phyloP scores from a whole-genome alignment of 2,113 vertebrate species.

The Solenodon paradoxus region DNA sequence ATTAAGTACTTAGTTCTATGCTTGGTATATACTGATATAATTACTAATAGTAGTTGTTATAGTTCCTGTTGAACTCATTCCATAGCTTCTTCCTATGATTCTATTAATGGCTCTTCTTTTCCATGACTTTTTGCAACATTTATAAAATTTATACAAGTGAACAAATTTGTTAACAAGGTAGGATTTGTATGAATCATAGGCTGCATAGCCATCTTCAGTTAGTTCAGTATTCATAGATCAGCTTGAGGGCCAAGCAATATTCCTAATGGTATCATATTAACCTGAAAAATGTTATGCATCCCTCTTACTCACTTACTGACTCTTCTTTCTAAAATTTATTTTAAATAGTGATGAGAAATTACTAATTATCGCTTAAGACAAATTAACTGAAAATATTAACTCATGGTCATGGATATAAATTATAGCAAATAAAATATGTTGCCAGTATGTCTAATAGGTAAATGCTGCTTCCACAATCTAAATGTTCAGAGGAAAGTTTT shows the following conservation, averaged over 20 bases:
- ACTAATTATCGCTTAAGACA: slow-evolving; percentile 32
- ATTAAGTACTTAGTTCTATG: not conserved
- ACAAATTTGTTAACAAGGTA: slow-evolving; percentile 29
- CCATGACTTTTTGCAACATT: not conserved
- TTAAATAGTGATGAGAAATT: slow-evolving; percentile 1
- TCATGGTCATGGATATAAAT: not conserved
- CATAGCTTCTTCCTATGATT: not conserved
- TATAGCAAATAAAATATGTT: slow-evolving; percentile 1
- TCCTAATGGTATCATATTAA: not conserved
- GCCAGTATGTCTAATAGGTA: not conserved
- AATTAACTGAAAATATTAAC: slow-evolving; percentile 22
- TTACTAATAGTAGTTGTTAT: not conserved
- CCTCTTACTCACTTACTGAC: not conserved
- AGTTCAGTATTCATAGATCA: not conserved
- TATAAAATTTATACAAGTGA: not conserved
- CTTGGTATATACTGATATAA: not conserved
- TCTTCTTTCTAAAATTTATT: slow-evolving; percentile 40
- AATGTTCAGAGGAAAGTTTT: slow-evolving; percentile 5
- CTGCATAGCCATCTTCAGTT: slow-evolving; percentile 1
- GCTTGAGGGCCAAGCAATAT: not conserved
- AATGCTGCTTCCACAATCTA: slow-evolving; percentile 25
- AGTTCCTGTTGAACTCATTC: not conserved
- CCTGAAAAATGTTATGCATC: not conserved
- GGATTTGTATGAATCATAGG: not conserved
- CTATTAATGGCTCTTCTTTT: not conserved